Conservation (phyloP, 2,113 vertebrate genomes). For the Noctilio leporinus region DNA sequence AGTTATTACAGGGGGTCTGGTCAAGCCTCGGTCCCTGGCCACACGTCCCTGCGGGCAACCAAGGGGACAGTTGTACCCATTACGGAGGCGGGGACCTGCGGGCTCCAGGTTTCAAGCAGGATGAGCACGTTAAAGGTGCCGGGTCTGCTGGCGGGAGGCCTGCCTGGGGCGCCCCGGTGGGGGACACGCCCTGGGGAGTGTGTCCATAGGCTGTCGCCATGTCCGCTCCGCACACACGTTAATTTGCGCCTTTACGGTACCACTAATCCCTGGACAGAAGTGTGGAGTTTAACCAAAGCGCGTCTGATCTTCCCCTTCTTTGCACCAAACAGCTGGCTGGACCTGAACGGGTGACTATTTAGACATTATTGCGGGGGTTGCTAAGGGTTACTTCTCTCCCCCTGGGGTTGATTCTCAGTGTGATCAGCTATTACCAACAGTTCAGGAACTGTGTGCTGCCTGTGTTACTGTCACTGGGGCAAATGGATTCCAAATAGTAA, state of each 20-base stretch:
- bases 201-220: slow-evolving; percentile 3
- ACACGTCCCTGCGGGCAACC: background rate
- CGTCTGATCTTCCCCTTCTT: background rate
- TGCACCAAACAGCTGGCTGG: background rate
- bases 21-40: background rate
- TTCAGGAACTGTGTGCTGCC: background rate
- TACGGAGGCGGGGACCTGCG: background rate
- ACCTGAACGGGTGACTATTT: background rate
- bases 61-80: background rate
- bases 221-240: background rate
- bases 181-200: background rate
- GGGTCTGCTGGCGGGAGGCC: background rate
- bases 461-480: background rate
- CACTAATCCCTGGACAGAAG: background rate
- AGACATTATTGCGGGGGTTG: background rate
- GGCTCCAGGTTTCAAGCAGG: background rate
- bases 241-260: slow-evolving; percentile 38
- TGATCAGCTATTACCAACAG: background rate
- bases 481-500: slow-evolving; percentile 7
- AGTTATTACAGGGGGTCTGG: background rate
- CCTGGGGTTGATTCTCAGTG: background rate
- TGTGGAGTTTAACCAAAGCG: background rate
- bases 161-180: background rate
- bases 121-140: background rate
- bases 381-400: background rate